Base-by-base conservation (phyloP, 2,888 invertebrate genomes). In the Nymphalis urticae region DNA sequence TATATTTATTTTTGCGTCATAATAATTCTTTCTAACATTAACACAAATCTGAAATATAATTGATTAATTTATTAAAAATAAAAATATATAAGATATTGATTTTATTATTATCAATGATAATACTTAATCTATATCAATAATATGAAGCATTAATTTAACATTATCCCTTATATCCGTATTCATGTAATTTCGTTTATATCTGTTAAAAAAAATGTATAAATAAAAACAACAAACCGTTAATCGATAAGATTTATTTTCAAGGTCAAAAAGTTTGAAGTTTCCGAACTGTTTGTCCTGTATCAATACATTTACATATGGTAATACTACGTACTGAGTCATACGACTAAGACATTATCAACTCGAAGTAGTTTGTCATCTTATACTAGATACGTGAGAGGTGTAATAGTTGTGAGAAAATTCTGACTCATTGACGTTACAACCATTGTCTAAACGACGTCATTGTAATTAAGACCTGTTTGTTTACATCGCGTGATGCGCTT, bases 391-490 rank as follows among this genome's bases (percentile, higher is more conserved):
- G 17, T 53, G 13, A 21, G 24, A 24, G 24, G 21, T 53, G 51
- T 54, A 27, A 56, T 54, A n/a, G 24, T 56, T 27, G 54, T 56
- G 54, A 56, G 54, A 56, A 42, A 42, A 56, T 2, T 17, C 7
- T 56, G 54, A 56, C 8, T 56, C 54, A 56, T 4, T 56, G 5
- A 6, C 27, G 53, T 21, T 10, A 32, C 27, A 32, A 32, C 54
- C 17, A 32, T 56, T 56, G 54, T 56, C 1, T 32, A 4, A 13
- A 3, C 36, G 10, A 1, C 27, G 27, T 17, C 27, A 17, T 56
- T n/a, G 32, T 27, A n/a, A 24, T 56, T 56, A 56, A 32, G 32
- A 56, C 27, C 27, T 56, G 42, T 42, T 6, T 32, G 27, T n/a
- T 32, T 54, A 27, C 27, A 17, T 27, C 27, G 7, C 54, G 17